Evolutionary conservation across 2,797 vertebrate species (phyloP).

Genomic region (Chaetophractus vellerosus): DNA sequence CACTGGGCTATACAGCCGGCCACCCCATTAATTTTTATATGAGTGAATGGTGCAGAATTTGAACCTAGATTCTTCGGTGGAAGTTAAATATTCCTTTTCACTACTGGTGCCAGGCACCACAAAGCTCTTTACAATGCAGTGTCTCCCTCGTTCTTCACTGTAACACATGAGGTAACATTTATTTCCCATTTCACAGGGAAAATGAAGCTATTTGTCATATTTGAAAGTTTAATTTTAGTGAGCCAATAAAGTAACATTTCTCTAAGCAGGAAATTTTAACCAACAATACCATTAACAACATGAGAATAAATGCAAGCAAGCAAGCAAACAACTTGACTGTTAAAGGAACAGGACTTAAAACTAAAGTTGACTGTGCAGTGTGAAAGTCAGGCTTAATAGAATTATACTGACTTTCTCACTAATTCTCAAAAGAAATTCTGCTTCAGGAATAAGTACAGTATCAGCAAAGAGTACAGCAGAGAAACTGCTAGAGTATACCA

Average conservation of each 20-base stretch:
- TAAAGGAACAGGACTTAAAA: background rate
- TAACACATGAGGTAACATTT: background rate
- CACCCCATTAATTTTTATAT: background rate
- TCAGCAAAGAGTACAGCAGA: background rate
- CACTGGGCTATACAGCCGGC: no score
- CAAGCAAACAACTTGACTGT: background rate
- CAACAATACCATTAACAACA: background rate
- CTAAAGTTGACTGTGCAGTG: background rate
- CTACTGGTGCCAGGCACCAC: no score
- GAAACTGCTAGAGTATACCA: background rate
- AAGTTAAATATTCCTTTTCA: background rate
- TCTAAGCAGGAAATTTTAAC: background rate
- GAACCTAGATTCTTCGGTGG: background rate
- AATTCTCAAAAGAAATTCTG: slow-evolving; percentile 45
- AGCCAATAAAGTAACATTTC: background rate
- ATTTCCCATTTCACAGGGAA: background rate
- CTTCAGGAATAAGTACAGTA: background rate
- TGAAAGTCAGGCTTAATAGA: background rate
- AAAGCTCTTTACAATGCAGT: background rate
- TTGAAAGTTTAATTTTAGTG: slow-evolving; percentile 16
- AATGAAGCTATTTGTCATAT: background rate
- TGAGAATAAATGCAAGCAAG: background rate
- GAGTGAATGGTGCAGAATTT: background rate
- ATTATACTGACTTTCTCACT: background rate
- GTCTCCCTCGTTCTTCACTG: background rate